Conservation (phyloP, 2,888 invertebrate species). For the Chrysodeixis includens region DNA sequence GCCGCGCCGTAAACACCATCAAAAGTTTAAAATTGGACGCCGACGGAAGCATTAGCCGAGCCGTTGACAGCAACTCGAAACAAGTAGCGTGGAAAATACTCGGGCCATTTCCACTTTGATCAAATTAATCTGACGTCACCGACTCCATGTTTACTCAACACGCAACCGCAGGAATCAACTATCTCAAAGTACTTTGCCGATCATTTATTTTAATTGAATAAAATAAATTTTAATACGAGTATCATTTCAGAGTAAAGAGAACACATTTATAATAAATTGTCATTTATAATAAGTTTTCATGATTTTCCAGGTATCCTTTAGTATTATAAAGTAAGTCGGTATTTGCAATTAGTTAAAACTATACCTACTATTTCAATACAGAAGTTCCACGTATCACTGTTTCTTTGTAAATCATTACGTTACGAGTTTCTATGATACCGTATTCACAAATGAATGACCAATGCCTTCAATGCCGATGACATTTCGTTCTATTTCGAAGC, state of each 20-base stretch:
- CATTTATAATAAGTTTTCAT: too few species aligned
- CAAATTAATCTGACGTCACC: constrained; percentile 83
- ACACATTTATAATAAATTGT: too few species aligned
- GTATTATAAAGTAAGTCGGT: background rate
- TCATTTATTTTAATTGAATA: constrained; percentile 52
- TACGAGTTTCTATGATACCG: constrained; percentile 10
- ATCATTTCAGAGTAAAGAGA: too few species aligned
- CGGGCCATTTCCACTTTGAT: constrained; percentile 84
- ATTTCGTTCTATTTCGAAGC: constrained; percentile 47
- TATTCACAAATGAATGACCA: constrained; percentile 26
- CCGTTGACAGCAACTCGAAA: constrained; percentile 84
- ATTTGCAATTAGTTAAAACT: background rate
- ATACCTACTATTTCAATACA: background rate
- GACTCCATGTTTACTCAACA: constrained; percentile 66
- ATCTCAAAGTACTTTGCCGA: constrained; percentile 46
- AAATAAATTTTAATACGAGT: too few species aligned
- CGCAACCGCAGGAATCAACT: constrained; percentile 65
- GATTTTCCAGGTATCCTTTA: background rate
- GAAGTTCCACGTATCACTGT: background rate
- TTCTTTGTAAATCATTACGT: constrained; percentile 26
- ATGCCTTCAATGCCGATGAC: constrained; percentile 23
- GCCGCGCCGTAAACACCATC: constrained; percentile 79
- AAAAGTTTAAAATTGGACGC: constrained; percentile 85
- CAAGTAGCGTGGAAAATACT: constrained; percentile 83
- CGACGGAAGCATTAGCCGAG: constrained; percentile 86